Percentiles rank a stretch among this genome's conserved stretches.
Evolutionary conservation across 2,888 invertebrate genomes (phyloP).

Genomic region (Tortrix viridana): DNA sequence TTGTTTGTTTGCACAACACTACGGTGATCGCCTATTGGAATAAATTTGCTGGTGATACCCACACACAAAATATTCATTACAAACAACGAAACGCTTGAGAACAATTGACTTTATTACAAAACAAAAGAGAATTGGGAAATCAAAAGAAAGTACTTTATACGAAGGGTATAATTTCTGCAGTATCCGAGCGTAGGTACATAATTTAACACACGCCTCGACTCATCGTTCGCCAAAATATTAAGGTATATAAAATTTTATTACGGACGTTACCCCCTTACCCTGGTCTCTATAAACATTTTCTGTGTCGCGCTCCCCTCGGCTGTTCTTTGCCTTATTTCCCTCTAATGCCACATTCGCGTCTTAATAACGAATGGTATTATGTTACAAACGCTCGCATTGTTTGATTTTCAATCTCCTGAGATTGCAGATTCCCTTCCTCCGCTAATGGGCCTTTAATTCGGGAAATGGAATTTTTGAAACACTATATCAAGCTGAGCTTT

Average conservation of each 20-base stretch:
- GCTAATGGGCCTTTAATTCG: constrained; percentile 65
- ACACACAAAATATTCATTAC: constrained; percentile 39
- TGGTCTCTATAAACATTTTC: constrained; percentile 76
- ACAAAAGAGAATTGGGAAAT: not conserved
- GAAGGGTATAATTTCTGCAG: constrained; percentile 65
- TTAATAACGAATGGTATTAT: constrained; percentile 79
- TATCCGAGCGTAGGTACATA: constrained; percentile 64
- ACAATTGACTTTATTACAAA: not conserved
- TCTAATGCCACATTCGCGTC: constrained; percentile 79
- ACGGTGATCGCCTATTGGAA: constrained; percentile 62
- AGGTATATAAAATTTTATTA: constrained; percentile 83
- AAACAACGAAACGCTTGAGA: constrained; percentile 1
- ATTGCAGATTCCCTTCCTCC: constrained; percentile 66
- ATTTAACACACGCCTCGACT: constrained; percentile 79
- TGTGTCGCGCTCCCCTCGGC: constrained; percentile 56
- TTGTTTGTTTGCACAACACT: constrained; percentile 69
- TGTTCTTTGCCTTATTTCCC: constrained; percentile 68
- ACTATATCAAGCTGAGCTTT: constrained; percentile 57
- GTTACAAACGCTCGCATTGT: constrained; percentile 72
- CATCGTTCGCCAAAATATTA: constrained; percentile 80
- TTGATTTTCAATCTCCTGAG: constrained; percentile 77
- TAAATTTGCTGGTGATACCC: constrained; percentile 67
- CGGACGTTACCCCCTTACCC: constrained; percentile 74
- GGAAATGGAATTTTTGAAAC: constrained; percentile 66
- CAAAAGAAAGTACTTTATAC: constrained; percentile 42